Base-by-base conservation (phyloP, 1,140 invertebrate species). In the Danaus plexippus region DNA sequence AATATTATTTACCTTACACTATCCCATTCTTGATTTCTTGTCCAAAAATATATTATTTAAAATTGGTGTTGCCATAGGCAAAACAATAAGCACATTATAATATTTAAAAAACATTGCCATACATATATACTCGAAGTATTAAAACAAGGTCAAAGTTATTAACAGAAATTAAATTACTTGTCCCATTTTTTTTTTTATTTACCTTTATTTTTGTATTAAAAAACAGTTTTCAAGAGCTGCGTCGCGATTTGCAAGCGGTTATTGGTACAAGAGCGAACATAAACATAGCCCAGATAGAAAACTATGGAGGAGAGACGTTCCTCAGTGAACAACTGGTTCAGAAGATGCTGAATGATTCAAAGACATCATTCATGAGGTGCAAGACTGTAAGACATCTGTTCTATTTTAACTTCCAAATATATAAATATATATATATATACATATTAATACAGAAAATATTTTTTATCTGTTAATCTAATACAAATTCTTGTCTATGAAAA, bases 221-320 rank as follows among this genome's bases (percentile, higher is more conserved):
- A 32, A 32, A 32, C 7, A 96, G 95, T 13, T 96, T 98, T 68
- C 94, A 97, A 87, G 97, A 98, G 64, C 88, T 99, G 9, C 90
- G 95, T 13, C 89, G 97, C 59, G 97, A 99, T 77, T 87, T 99
- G 52, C 97, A 99, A 88, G 96, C 96, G 9, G 94, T 96, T 4
- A 94, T 99, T 64, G 95, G 94, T 1, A 94, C 94, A 1, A 90
- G 95, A 57, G 94, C 96, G 0, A 97, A 97, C 71, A 95, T 97
- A 44, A 97, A 97, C 74, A 96, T 98, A 62, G 95, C 95, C 4
- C 94, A 95, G 75, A 94, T 96, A 55, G 97, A 99, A 81, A 96
- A 98, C 81, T 98, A 97, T 81, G 96, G 96, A 2, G 97, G 97
- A 0, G 97, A 99, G 87, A 99, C 97, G 0, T 99, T 99, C 80